Conservation (phyloP, 1,140 invertebrate species). For the Pseudomyrmex concolor region DNA sequence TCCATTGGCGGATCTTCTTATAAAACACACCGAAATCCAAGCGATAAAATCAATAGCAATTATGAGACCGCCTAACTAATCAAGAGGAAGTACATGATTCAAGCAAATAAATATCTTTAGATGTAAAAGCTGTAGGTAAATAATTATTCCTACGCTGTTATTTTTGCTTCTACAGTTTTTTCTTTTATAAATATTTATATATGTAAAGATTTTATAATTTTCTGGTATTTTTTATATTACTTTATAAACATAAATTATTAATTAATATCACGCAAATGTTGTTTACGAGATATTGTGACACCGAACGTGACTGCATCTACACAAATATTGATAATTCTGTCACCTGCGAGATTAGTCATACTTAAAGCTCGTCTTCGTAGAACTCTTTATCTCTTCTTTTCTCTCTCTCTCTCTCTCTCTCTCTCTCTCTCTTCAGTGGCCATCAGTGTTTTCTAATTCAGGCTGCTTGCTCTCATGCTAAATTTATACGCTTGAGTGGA, state of each 20-base stretch:
- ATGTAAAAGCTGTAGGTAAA: not conserved
- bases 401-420: not conserved
- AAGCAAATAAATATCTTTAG: not conserved
- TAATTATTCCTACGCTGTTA: not conserved
- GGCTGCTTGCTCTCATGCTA: constrained; percentile 36
- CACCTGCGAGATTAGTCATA: constrained; percentile 35
- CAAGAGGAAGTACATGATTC: not conserved
- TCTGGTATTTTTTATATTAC: not conserved
- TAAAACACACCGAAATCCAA: no score
- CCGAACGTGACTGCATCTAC: not conserved
- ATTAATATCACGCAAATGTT: not conserved
- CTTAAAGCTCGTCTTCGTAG: constrained; percentile 28
- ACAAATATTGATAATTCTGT: constrained; percentile 49
- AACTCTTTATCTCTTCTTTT: not conserved
- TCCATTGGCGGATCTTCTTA: no score
- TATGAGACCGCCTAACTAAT: not conserved
- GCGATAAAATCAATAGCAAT: constrained; percentile 2
- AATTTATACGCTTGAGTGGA: constrained; percentile 18
- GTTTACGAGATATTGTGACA: not conserved
- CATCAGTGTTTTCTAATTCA: constrained; percentile 53
- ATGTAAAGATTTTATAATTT: not conserved
- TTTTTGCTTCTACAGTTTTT: not conserved
- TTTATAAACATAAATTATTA: not conserved
- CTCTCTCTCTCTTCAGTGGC: not conserved
- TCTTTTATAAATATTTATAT: not conserved